A percentile compares a stretch with the other conserved stretches of the same genome.
Conservation (phyloP, 2,888 invertebrate genomes). For the Epinotia demarniana region DNA sequence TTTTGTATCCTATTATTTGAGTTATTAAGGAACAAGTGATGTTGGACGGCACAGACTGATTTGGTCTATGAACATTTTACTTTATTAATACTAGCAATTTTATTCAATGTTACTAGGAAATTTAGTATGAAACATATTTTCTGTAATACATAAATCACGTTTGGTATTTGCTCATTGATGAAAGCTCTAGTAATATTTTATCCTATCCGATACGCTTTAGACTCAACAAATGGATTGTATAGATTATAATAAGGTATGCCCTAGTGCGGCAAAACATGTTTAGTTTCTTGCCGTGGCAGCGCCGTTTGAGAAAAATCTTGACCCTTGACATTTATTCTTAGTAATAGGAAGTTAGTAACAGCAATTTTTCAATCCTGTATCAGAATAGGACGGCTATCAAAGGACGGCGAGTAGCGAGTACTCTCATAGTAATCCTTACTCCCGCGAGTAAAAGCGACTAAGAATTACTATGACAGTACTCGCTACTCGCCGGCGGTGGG, state of each 20-base stretch:
- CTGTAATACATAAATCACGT: conserved; percentile 22
- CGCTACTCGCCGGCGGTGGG: too few relatives aligned
- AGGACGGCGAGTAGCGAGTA: too few relatives aligned
- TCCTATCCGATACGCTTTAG: conserved; percentile 44
- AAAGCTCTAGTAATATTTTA: conserved; percentile 38
- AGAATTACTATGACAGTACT: too few relatives aligned
- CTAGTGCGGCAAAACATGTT: conserved; percentile 27
- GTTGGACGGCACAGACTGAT: conserved; percentile 53
- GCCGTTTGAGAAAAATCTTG: not conserved
- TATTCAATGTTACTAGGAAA: conserved; percentile 32
- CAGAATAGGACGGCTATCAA: too few relatives aligned
- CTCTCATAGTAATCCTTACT: too few relatives aligned
- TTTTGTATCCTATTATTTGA: conserved; percentile 6
- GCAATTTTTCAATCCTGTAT: too few relatives aligned
- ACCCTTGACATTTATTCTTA: not conserved
- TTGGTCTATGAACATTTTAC: conserved; percentile 53
- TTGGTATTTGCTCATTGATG: conserved; percentile 43
- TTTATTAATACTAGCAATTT: conserved; percentile 31
- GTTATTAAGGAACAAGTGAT: conserved; percentile 3
- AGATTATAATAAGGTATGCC: conserved; percentile 23
- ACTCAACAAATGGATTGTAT: conserved; percentile 25
- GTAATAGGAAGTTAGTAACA: too few relatives aligned
- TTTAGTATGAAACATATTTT: conserved; percentile 36
- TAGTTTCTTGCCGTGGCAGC: not conserved
- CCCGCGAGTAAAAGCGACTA: too few relatives aligned